Conservation (phyloP, 2,888 invertebrate species). For the Microplitis manilae region DNA sequence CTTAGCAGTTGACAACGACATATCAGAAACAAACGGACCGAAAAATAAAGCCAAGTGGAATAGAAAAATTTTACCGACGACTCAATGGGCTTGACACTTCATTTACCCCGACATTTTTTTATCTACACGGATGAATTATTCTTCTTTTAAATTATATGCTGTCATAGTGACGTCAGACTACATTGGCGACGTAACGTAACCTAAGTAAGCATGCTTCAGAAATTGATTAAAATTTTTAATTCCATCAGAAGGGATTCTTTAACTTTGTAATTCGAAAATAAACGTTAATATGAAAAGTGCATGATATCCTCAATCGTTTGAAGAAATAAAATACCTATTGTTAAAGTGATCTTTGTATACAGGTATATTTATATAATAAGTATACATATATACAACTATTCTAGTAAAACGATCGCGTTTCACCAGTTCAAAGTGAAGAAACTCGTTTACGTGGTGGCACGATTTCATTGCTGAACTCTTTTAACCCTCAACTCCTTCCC, state of each 20-base stretch:
- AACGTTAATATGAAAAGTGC: background rate
- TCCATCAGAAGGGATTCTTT: too few species aligned
- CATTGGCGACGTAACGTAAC: too few species aligned
- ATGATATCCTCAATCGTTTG: background rate
- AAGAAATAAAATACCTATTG: slow-evolving; percentile 14
- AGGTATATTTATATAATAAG: background rate
- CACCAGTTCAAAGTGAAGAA: slow-evolving; percentile 3
- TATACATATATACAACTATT: slow-evolving; percentile 8
- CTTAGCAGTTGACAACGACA: slow-evolving; percentile 21
- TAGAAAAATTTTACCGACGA: slow-evolving; percentile 25
- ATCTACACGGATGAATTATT: background rate
- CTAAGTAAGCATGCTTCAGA: background rate
- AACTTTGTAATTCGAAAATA: background rate
- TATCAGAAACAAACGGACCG: slow-evolving; percentile 12
- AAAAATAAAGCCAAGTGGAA: slow-evolving; percentile 28
- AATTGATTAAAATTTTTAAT: background rate
- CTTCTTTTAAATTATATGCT: too few species aligned
- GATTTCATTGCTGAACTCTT: slow-evolving; percentile 3
- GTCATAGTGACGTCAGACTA: too few species aligned
- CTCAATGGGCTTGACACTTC: slow-evolving; percentile 29
- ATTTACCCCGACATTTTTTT: slow-evolving; percentile 18
- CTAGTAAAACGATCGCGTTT: slow-evolving; percentile 5
- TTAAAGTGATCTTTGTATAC: background rate
- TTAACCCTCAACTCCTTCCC: background rate
- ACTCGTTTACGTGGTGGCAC: slow-evolving; percentile 23